Conservation (phyloP, 2,797 vertebrate species). For the Podarcis lilfordi region DNA sequence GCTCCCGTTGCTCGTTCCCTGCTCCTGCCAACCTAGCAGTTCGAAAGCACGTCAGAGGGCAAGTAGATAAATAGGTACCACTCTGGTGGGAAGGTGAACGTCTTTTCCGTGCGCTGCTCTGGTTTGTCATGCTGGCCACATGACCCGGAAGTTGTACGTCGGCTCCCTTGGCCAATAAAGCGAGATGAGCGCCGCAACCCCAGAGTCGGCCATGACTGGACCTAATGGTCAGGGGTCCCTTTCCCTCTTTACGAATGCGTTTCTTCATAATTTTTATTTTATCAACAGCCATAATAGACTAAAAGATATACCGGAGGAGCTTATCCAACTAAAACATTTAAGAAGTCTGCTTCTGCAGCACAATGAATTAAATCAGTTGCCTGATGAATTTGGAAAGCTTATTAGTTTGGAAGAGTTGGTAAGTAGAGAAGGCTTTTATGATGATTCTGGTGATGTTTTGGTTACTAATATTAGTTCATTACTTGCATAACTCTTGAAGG, state of each 20-base stretch:
- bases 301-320: constrained; percentile 79
- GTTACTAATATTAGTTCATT: not conserved
- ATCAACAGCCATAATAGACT: constrained; percentile 85
- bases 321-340: constrained; percentile 78
- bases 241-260: not conserved
- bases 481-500: not conserved
- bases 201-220: no score
- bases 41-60: no score
- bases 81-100: no score
- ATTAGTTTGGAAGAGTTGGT: constrained; percentile 85
- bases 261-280: not conserved
- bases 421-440: constrained; percentile 59
- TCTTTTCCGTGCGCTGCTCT: no score
- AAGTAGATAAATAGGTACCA: no score
- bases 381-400: constrained; percentile 83
- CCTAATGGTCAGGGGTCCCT: no score
- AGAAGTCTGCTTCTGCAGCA: constrained; percentile 83
- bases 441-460: not conserved
- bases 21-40: no score
- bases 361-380: constrained; percentile 82
- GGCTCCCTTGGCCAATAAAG: no score
- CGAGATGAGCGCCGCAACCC: no score
- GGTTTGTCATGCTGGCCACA: no score
- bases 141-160: no score
- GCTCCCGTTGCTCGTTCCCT: no score